A percentile compares a stretch with the other conserved stretches of the same genome.
Conservation (phyloP, 1,140 invertebrate genomes). For the Trissolcus basalis region DNA sequence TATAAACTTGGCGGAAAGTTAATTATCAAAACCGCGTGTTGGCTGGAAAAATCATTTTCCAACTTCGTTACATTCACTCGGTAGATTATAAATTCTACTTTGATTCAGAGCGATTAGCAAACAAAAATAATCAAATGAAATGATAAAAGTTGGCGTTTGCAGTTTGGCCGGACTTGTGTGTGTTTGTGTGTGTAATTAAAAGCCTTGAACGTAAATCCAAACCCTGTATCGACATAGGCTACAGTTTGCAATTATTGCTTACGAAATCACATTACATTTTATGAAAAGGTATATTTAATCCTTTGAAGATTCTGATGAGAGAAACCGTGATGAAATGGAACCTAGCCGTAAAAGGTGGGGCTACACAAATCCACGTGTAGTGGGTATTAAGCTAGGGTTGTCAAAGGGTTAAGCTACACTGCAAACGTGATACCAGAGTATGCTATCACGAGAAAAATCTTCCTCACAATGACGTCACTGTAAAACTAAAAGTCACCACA, state of each 20-base stretch:
- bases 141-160: too few species aligned
- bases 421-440: slow-evolving; percentile 14
- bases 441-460: slow-evolving; percentile 13
- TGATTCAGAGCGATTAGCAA: too few species aligned
- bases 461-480: slow-evolving; percentile 4
- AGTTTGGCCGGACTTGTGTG: too few species aligned
- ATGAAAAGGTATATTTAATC: slow-evolving; percentile 18
- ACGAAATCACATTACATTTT: slow-evolving; percentile 16
- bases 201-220: too few species aligned
- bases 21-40: too few species aligned
- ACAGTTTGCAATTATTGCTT: slow-evolving; percentile 22
- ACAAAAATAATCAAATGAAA: too few species aligned
- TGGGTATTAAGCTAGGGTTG: slow-evolving; percentile 19
- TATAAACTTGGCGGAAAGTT: too few species aligned
- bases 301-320: slow-evolving; percentile 28
- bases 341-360: slow-evolving; percentile 19
- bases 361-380: slow-evolving; percentile 23
- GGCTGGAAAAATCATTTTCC: too few species aligned
- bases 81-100: too few species aligned
- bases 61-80: too few species aligned
- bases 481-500: slow-evolving; percentile 4
- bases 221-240: too few species aligned
- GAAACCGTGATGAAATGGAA: slow-evolving; percentile 33
- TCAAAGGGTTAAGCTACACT: slow-evolving; percentile 23
- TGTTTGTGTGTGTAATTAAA: too few species aligned